Conservation (phyloP, 2,113 vertebrate genomes). For the Columba livia region DNA sequence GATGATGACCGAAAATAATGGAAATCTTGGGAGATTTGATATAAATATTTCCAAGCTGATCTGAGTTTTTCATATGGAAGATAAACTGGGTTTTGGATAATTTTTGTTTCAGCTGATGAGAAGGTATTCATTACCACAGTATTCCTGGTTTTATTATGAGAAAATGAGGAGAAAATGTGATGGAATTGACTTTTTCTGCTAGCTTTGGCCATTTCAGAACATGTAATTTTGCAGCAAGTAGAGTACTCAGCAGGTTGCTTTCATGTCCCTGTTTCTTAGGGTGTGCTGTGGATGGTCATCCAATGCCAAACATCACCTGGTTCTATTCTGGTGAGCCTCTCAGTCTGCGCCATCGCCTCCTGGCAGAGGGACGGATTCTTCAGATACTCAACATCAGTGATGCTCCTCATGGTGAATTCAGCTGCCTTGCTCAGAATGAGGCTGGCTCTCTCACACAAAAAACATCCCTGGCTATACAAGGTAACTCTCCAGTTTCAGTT, state of each 20-base stretch:
- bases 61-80: not conserved
- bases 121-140: not conserved
- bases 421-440: slow-evolving; percentile 81
- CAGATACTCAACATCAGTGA: slow-evolving; percentile 73
- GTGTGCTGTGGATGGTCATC: slow-evolving; percentile 77
- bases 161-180: not conserved
- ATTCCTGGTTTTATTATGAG: not conserved
- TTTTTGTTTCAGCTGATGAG: not conserved
- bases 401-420: slow-evolving; percentile 71
- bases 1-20: not conserved
- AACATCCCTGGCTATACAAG: slow-evolving; percentile 69
- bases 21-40: not conserved
- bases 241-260: not conserved
- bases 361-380: slow-evolving; percentile 75
- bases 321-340: slow-evolving; percentile 70
- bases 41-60: not conserved
- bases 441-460: slow-evolving; percentile 72
- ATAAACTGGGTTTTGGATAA: not conserved
- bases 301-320: slow-evolving; percentile 79
- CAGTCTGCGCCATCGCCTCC: slow-evolving; percentile 37
- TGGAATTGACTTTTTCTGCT: fast-evolving
- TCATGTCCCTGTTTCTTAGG: slow-evolving; percentile 56
- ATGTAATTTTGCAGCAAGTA: not conserved
- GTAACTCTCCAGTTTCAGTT: slow-evolving; percentile 46
- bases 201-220: not conserved